Base-by-base conservation (phyloP, 2,113 vertebrate genomes). In the Tragulus kanchil region DNA sequence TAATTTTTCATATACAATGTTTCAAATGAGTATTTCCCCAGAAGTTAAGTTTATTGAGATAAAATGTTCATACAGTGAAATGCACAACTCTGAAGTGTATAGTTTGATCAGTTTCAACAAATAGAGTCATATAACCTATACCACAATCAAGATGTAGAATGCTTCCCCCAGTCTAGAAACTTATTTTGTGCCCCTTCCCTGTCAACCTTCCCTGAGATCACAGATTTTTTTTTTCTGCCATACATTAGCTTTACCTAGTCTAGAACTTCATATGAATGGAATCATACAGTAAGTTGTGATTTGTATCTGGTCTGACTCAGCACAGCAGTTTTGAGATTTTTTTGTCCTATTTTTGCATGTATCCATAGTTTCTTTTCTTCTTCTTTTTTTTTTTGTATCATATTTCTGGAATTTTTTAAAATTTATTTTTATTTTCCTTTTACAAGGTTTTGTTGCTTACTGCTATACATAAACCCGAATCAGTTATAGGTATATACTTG, bases 11-110 rank as follows among this genome's bases (percentile, higher is more conserved):
- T 5, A 65, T 64, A 10, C 54, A 42, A 42, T 64, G 90, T 91
- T 94, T 95, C 69, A 81, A 21, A 23, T 77, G 52, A 61, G 6
- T 85, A 58, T 92, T 92, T 96, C 28, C 11, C 25, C 58, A 48
- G 17, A 67, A 67, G 65, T 62, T 71, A 89, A 71, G 9, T 59
- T 52, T 89, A 52, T 78, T 64, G 28, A 86, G 48, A 31, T 81
- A 42, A 50, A 96, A 45, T 71, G 36, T 78, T 73, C 50, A 54
- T 36, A 59, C 19, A 88, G 56, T 31, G 31, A 85, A 88, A 85
- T 10, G 1, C 16, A 67, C 52, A 91, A 48, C 50, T 65, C 28
- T 14, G 15, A 79, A 88, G 21, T 42, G 2, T 78, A 71, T n/a
- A 28, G 42, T 79, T 97, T 64, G 13, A 50, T 85, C 4, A 3